phyloP scores from a whole-genome alignment of 2,888 invertebrate species.

The Tachina fera region DNA sequence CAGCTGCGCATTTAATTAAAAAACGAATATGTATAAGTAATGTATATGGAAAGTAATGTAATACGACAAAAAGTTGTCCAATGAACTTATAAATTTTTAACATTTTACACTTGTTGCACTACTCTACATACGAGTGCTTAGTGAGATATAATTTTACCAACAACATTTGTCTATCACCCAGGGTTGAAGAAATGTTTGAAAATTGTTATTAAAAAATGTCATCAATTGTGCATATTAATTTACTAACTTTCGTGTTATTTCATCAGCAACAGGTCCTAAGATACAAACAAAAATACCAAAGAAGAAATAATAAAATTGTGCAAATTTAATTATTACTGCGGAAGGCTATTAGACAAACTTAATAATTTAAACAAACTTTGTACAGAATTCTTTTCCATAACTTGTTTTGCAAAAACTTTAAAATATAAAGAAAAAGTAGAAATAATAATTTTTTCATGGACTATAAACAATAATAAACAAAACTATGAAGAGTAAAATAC shows the following conservation, averaged over 20 bases:
- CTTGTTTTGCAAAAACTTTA: neutral
- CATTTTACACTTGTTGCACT: neutral
- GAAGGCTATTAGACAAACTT: neutral
- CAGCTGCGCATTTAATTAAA: neutral
- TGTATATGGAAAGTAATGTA: slow-evolving; percentile 17
- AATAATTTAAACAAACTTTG: slow-evolving; percentile 7
- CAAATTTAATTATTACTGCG: slow-evolving; percentile 33
- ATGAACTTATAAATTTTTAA: slow-evolving; percentile 1
- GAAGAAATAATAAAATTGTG: slow-evolving; percentile 23
- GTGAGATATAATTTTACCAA: neutral
- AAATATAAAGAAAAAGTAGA: neutral
- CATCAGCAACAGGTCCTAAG: slow-evolving; percentile 28
- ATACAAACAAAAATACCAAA: neutral
- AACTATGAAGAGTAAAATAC: slow-evolving; percentile 80
- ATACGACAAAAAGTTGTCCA: slow-evolving; percentile 1
- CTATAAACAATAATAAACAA: neutral
- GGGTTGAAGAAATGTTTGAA: slow-evolving; percentile 10
- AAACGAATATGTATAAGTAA: neutral
- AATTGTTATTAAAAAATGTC: neutral
- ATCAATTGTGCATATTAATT: neutral
- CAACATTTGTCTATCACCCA: neutral
- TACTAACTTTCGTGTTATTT: too few relatives aligned
- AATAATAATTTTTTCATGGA: neutral
- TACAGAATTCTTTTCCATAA: neutral
- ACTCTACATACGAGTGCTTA: neutral